These are phyloP conservation scores for Diadema setosum DNA, from an alignment of 35 echinoderm and acorn worm genomes.

Conservation along the genomic window DNA sequence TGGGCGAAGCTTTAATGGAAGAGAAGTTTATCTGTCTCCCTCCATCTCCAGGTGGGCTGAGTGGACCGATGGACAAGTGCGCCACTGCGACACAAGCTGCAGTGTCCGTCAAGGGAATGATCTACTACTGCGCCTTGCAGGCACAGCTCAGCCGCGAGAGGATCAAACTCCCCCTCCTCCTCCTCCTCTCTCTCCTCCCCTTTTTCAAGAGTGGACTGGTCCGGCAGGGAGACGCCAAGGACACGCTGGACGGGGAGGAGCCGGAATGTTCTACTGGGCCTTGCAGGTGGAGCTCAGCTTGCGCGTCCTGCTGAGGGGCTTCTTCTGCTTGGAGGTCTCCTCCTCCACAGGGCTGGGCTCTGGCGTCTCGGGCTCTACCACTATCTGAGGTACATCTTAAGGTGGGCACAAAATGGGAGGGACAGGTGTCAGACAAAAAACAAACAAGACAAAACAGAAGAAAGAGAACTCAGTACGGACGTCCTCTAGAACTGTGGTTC, in stretches of 20 bases:
- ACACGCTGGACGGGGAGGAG: neutral
- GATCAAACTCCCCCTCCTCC: too few species aligned
- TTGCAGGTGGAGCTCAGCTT: conserved; percentile 64
- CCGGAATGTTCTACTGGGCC: conserved; percentile 13
- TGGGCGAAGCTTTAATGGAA: too few species aligned
- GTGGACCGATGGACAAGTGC: too few species aligned
- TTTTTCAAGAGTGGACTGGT: neutral
- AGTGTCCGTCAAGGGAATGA: too few species aligned
- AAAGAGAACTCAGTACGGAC: neutral
- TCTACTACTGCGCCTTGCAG: too few species aligned
- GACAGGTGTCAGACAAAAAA: neutral
- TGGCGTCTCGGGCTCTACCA: neutral
- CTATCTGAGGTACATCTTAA: neutral
- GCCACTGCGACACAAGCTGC: too few species aligned
- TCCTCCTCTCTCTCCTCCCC: neutral
- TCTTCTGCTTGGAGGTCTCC: conserved; percentile 37
- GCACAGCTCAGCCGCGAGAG: too few species aligned
- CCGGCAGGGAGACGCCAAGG: neutral
- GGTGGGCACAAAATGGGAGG: neutral
- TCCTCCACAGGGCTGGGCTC: conserved; percentile 3
- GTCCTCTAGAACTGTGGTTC: neutral
- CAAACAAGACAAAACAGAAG: neutral
- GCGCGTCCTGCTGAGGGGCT: conserved; percentile 10
- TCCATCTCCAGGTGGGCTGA: too few species aligned
- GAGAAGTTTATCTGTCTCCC: too few species aligned